Percentiles rank a stretch among this genome's conserved stretches.
Evolutionary conservation across 2,888 invertebrate genomes (phyloP).

Genomic region (Lasioglossum zephyrum): DNA sequence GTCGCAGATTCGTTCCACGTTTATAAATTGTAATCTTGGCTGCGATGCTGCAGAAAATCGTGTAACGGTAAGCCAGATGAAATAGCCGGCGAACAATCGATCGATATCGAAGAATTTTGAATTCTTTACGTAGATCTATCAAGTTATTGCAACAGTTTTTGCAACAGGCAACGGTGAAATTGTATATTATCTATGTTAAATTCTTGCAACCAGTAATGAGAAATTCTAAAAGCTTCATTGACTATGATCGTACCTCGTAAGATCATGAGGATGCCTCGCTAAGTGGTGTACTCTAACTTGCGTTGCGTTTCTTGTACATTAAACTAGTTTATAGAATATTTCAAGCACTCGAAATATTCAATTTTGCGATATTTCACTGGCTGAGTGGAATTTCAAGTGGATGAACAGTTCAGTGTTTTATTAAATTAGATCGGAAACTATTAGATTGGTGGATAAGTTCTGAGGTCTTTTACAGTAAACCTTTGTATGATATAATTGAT

Average conservation of each 20-base stretch:
- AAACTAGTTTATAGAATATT: too few relatives aligned
- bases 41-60: conserved; percentile 59
- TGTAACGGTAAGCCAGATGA: conserved; percentile 66
- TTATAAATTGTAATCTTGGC: conserved; percentile 66
- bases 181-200: background rate
- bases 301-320: background rate
- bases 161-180: background rate
- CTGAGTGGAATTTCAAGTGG: background rate
- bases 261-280: background rate
- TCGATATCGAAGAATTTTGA: conserved; percentile 22
- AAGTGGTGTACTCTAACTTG: background rate
- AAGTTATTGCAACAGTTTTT: background rate
- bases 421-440: background rate
- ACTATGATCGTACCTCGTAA: background rate
- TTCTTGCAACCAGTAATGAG: background rate
- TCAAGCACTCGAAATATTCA: background rate
- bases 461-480: too few relatives aligned
- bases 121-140: background rate
- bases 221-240: background rate
- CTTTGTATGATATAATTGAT: too few relatives aligned
- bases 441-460: too few relatives aligned
- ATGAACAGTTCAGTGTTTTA: background rate
- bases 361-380: background rate
- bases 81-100: conserved; percentile 44
- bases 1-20: conserved; percentile 51